Evolutionary conservation across 2,888 invertebrate genomes (phyloP).

Genomic region (Erebia aethiops): DNA sequence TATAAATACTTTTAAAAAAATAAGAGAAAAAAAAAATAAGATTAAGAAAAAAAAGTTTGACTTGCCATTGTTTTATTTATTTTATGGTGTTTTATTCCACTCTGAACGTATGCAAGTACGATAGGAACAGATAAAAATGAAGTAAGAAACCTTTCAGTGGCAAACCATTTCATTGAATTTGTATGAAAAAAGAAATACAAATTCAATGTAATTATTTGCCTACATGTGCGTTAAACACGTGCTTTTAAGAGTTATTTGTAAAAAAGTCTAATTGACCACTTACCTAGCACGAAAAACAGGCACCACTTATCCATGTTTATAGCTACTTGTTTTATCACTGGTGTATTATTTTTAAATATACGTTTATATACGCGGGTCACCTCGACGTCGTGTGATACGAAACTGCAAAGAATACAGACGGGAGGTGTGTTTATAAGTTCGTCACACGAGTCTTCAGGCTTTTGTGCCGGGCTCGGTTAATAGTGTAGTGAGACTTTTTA

Average conservation of each 20-base stretch:
- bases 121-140: too few relatives aligned
- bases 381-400: conserved; percentile 11
- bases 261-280: conserved; percentile 19
- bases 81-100: neutral
- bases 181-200: too few relatives aligned
- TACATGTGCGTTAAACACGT: neutral
- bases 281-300: conserved; percentile 37
- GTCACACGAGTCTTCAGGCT: conserved; percentile 20
- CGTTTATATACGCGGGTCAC: conserved; percentile 5
- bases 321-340: neutral
- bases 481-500: conserved; percentile 30
- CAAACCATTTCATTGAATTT: too few relatives aligned
- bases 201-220: too few relatives aligned
- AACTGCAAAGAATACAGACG: conserved; percentile 30
- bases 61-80: neutral
- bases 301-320: conserved; percentile 36
- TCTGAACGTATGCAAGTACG: too few relatives aligned
- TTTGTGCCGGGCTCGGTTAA: neutral
- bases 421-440: conserved; percentile 32
- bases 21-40: too few relatives aligned
- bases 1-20: too few relatives aligned
- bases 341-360: neutral
- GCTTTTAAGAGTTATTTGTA: neutral
- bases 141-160: too few relatives aligned
- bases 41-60: neutral